Conservation (phyloP, 2,113 vertebrate species). For the Equus przewalskii region DNA sequence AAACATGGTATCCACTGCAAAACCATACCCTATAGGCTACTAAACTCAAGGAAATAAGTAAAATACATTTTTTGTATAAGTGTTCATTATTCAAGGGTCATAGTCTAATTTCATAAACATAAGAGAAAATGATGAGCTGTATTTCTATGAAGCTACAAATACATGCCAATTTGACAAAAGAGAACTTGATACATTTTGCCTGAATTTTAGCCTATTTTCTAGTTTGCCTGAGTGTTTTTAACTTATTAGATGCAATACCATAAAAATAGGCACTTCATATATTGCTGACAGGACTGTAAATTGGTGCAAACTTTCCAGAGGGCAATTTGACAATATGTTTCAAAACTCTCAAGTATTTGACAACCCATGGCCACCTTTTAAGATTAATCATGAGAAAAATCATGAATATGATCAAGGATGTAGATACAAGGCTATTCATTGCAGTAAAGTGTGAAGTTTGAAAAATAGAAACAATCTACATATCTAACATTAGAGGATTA, state of each 20-base stretch:
- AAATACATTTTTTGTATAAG: neutral
- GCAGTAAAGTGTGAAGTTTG: neutral
- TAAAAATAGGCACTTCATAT: neutral
- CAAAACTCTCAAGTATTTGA: slow-evolving; percentile 21
- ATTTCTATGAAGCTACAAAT: slow-evolving; percentile 20
- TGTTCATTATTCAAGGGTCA: neutral
- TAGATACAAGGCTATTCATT: neutral
- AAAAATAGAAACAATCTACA: neutral
- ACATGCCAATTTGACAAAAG: neutral
- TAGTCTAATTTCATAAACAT: neutral
- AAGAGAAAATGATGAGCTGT: neutral
- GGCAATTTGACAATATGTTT: neutral
- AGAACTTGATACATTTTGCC: neutral
- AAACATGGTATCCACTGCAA: neutral
- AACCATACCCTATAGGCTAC: neutral
- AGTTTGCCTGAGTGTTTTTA: neutral
- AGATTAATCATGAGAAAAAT: neutral
- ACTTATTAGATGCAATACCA: neutral
- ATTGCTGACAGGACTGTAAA: neutral
- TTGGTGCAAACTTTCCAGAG: neutral
- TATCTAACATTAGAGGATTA: neutral
- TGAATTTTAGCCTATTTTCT: neutral
- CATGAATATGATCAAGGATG: neutral
- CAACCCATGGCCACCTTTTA: neutral
- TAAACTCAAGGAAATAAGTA: neutral